Conservation (phyloP, 2,888 invertebrate species). For the Ypsolopha scabrella region DNA sequence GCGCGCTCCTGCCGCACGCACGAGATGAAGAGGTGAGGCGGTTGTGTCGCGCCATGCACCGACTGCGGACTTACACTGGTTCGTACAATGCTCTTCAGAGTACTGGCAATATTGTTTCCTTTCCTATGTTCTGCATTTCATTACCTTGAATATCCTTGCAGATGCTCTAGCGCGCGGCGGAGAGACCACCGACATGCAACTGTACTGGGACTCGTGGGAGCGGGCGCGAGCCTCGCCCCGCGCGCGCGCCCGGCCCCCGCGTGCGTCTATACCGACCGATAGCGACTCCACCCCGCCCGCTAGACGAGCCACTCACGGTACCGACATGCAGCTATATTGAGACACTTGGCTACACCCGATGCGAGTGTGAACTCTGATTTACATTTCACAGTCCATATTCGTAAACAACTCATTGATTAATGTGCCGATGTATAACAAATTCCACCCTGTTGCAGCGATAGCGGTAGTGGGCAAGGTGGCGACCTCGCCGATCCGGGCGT, state of each 20-base stretch:
- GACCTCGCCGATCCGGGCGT: conserved; percentile 60
- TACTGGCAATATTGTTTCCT: too few species aligned
- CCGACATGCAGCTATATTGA: too few species aligned
- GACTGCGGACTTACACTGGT: conserved; percentile 89
- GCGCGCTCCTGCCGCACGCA: conserved; percentile 76
- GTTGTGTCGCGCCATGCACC: conserved; percentile 86
- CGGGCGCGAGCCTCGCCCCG: conserved; percentile 68
- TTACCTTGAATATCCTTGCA: conserved; percentile 13
- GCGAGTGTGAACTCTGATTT: conserved; percentile 18
- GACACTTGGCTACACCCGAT: too few species aligned
- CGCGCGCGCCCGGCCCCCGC: conserved; percentile 22
- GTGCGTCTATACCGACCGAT: conserved; percentile 38
- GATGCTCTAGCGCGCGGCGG: conserved; percentile 55
- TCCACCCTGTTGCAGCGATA: not conserved
- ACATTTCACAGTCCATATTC: too few species aligned
- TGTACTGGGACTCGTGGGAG: conserved; percentile 98
- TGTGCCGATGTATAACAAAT: too few species aligned
- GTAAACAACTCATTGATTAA: too few species aligned
- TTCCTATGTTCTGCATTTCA: too few species aligned
- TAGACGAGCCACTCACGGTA: conserved; percentile 15
- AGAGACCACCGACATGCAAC: conserved; percentile 69
- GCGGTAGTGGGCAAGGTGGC: conserved; percentile 53
- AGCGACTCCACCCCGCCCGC: conserved; percentile 83
- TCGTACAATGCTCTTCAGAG: too few species aligned
- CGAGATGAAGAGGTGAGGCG: conserved; percentile 86